phyloP scores from a whole-genome alignment of 2,888 invertebrate species.

The Hedychridium roseum region DNA sequence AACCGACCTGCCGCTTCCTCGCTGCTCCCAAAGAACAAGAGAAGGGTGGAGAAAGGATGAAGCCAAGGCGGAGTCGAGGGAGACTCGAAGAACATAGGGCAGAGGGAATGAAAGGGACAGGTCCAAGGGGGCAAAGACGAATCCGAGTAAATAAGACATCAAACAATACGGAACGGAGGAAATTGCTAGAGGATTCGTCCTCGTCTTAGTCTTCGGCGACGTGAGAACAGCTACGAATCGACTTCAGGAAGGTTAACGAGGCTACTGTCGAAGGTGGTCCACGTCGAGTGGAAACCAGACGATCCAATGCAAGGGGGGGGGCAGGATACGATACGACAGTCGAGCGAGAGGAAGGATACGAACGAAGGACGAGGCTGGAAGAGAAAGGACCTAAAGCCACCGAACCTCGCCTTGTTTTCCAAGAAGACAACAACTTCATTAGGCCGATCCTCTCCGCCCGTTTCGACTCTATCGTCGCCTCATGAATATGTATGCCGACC shows the following conservation, averaged over 20 bases:
- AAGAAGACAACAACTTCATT: slow-evolving; percentile 62
- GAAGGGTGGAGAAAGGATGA: too few species aligned
- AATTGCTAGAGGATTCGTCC: too few species aligned
- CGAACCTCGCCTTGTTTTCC: slow-evolving; percentile 51
- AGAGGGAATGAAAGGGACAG: too few species aligned
- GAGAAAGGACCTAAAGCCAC: slow-evolving; percentile 48
- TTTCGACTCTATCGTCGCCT: slow-evolving; percentile 48
- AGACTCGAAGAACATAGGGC: too few species aligned
- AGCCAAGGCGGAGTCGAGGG: too few species aligned
- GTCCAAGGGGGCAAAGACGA: not conserved
- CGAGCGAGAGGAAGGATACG: slow-evolving; percentile 5
- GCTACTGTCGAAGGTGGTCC: too few species aligned
- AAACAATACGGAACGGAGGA: slow-evolving; percentile 53
- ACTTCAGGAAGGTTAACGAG: too few species aligned
- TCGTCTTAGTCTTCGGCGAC: slow-evolving; percentile 12
- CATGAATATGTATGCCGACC: slow-evolving; percentile 57
- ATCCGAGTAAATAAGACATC: slow-evolving; percentile 57
- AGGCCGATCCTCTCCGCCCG: slow-evolving; percentile 54
- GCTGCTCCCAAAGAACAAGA: slow-evolving; percentile 8
- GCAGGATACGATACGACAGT: not conserved
- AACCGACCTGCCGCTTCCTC: slow-evolving; percentile 47
- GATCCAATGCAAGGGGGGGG: slow-evolving; percentile 4
- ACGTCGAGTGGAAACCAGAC: too few species aligned
- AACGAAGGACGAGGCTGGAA: slow-evolving; percentile 33
- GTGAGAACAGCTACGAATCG: slow-evolving; percentile 19